Base-by-base conservation (phyloP, 2,888 invertebrate species). In the Stomorhina lunata region DNA sequence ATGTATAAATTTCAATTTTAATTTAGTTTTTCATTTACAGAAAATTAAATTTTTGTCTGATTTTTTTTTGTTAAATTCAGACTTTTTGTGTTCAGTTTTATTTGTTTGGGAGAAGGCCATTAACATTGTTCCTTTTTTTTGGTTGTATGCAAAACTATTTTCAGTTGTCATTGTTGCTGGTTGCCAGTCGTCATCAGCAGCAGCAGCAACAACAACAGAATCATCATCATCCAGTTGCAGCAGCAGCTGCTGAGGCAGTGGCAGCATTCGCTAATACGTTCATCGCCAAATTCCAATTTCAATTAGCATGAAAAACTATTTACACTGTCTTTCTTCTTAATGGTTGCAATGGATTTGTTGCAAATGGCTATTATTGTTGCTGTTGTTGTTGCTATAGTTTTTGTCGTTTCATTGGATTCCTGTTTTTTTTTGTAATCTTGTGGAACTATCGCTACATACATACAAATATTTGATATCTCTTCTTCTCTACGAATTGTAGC, bases 271-370 rank as follows among this genome's bases (percentile, higher is more conserved):
- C 69, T 69, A 69, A 69, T 61, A 78, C 73, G 69, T 78, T 82
- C 78, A 82, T 82, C 78, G 81, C 81, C 81, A 78, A 82, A 82
- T 82, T 82, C 81, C 81, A 82, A 82, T 82, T 82, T 82, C 81
- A 82, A 82, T 82, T 82, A 78, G 81, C 81, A 82, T 82, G 81
- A 82, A 82, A 66, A 78, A 78, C 69, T 78, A 78, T 71, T 78
- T 71, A 71, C 78, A 68, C 78, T 59, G 53, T 75, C 55, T 55
- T 55, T 34, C 75, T 57, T 61, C n/a, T n/a, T n/a, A n/a, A n/a
- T n/a, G n/a, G n/a, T n/a, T n/a, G n/a, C n/a, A 80, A 66, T 80
- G 72, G 66, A 12, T 73, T 68, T 5, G 59, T 68, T 50, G 12
- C n/a, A n/a, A n/a, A n/a, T n/a, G n/a, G n/a, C 20, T 45, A 6